Base-by-base conservation (phyloP, 2,797 vertebrate genomes). In the Tangara arthus region DNA sequence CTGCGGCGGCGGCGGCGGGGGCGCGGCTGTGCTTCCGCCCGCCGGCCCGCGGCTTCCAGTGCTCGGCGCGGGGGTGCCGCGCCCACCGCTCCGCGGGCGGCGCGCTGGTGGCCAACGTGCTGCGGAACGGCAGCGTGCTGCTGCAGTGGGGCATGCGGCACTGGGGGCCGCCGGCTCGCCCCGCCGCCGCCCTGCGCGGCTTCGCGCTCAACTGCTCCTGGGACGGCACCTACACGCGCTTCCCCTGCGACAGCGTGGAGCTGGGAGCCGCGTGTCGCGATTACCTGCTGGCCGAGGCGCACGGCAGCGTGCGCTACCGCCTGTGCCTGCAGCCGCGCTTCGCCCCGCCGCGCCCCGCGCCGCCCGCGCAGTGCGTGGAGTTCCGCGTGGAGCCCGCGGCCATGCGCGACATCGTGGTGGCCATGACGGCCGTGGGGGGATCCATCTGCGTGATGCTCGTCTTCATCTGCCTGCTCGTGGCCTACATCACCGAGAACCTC, bases 371-470 rank as follows among this genome's bases (percentile, higher is more conserved):
- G 88, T 99, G 99, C 92, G 98, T 99, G 82, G 99, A 99, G 97
- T 99, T 99, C 88, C 98, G 97, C 35, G 96, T 99, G 63, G 97
- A 98, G 34, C 98, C 98, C 3, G 98, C 98, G 16, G 98, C 99
- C 96, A 99, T 99, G 99, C 99, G 98, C 97, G 99, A 99, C 93
- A 99, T 99, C 93, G 99, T 99, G 28, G 98, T 99, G 50, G 99
- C 99, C 97, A 99, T 99, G 99, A 99, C 99, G 73, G 99, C 99
- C 9, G 99, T 99, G 92, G 99, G 99, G 73, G 99, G 99, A 63
- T 98, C 99, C 90, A 99, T 99, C 96, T 99, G 99, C 88, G 99
- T 99, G 97, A 99, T 99, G 99, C 98, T 99, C 95, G 99, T 99
- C 96, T 98, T 99, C 97, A 99, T 99, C 95, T 99, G 99, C 96